Evolutionary conservation across 23 tunicate genomes (phyloP).

Genomic region (Trididemnum clinides): DNA sequence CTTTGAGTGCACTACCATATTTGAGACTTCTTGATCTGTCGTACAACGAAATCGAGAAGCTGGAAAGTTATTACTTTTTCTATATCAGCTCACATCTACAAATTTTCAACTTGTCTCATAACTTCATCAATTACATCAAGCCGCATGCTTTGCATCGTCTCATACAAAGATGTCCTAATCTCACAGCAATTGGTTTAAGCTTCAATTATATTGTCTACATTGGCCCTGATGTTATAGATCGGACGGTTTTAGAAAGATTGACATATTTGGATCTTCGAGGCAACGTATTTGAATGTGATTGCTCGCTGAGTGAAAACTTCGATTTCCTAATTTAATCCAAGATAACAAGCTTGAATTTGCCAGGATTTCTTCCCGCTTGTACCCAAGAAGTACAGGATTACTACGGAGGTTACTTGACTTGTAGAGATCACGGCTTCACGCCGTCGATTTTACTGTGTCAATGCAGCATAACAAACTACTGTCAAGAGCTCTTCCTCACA

Average conservation of each 20-base stretch:
- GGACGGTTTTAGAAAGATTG: background rate
- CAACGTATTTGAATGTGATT: background rate
- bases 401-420: background rate
- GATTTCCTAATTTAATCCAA: background rate
- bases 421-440: no score
- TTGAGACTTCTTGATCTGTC: background rate
- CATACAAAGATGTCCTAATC: no score
- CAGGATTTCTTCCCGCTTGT: background rate
- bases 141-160: background rate
- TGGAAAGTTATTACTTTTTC: background rate
- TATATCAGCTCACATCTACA: background rate
- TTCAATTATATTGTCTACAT: background rate
- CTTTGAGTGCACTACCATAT: background rate
- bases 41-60: background rate
- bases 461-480: no score
- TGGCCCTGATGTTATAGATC: background rate
- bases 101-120: background rate
- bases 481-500: no score
- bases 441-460: no score
- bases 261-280: background rate
- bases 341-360: background rate
- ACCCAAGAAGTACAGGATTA: background rate
- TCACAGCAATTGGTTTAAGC: background rate
- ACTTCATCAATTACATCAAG: background rate
- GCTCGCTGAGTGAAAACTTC: background rate